These are phyloP conservation scores for Eira barbara DNA, from an alignment of 2,113 vertebrate genomes.

Conservation along the genomic window DNA sequence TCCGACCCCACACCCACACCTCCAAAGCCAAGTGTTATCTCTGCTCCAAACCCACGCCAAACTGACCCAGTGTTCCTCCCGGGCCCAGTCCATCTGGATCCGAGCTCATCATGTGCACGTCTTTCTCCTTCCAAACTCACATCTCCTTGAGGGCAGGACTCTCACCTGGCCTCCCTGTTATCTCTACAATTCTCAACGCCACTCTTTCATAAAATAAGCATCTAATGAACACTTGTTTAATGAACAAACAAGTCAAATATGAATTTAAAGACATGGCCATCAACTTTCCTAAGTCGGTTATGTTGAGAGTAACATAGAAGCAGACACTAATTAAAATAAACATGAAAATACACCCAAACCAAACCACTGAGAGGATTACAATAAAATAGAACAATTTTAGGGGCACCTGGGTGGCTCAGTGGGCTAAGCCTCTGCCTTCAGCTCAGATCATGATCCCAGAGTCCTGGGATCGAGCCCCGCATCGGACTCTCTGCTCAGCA, in stretches of 20 bases:
- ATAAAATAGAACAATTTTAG: not conserved
- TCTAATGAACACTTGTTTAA: too few relatives aligned
- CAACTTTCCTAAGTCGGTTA: not conserved
- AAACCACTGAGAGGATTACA: not conserved
- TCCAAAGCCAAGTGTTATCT: not conserved
- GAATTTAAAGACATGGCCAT: not conserved
- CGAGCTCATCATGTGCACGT: fast-evolving
- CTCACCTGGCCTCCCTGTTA: fast-evolving
- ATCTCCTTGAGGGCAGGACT: not conserved
- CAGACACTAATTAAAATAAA: not conserved
- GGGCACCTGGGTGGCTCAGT: too few relatives aligned
- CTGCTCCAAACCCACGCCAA: not conserved
- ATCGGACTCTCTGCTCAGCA: too few relatives aligned
- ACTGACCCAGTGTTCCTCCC: not conserved
- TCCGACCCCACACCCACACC: not conserved
- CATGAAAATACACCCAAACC: not conserved
- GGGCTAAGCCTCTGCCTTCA: too few relatives aligned
- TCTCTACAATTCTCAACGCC: not conserved
- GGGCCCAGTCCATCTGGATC: fast-evolving
- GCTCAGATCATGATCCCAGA: too few relatives aligned
- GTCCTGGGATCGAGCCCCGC: too few relatives aligned
- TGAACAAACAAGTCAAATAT: not conserved
- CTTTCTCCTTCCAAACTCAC: not conserved
- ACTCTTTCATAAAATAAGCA: not conserved
- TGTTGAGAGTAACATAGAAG: not conserved